These are phyloP conservation scores for Lasioglossum leucozonium DNA, from an alignment of 2,888 invertebrate genomes.

Conservation along the genomic window DNA sequence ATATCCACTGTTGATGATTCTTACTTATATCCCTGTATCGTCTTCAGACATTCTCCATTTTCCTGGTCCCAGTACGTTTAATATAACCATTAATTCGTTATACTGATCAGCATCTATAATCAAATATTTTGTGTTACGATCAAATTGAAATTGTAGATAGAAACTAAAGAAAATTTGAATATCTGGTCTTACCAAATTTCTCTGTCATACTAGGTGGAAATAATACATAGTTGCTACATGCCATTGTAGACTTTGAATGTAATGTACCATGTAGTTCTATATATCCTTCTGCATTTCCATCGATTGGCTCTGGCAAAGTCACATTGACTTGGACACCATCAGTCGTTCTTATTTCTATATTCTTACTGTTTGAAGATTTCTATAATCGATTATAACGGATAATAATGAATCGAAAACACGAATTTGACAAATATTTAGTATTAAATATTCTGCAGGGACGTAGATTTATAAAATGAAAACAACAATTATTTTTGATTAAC, in stretches of 20 bases:
- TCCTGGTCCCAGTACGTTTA: slow-evolving; percentile 64
- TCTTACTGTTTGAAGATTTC: slow-evolving; percentile 74
- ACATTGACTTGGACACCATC: slow-evolving; percentile 79
- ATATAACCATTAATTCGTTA: slow-evolving; percentile 67
- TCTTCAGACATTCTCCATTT: slow-evolving; percentile 66
- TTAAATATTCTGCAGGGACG: not conserved
- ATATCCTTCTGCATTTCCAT: slow-evolving; percentile 72
- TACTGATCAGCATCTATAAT: slow-evolving; percentile 72
- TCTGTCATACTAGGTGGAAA: slow-evolving; percentile 70
- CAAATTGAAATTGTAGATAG: not conserved
- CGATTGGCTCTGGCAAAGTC: slow-evolving; percentile 73
- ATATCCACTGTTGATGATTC: not conserved
- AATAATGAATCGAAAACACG: not conserved
- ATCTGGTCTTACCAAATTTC: slow-evolving; percentile 74
- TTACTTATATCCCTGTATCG: not conserved
- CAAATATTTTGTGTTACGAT: not conserved
- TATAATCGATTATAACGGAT: slow-evolving; percentile 40
- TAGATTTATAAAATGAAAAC: not conserved
- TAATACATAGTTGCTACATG: slow-evolving; percentile 70
- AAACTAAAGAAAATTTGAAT: slow-evolving; percentile 1
- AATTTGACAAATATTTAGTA: not conserved
- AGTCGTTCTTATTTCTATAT: slow-evolving; percentile 76
- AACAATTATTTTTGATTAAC: not conserved
- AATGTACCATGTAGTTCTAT: slow-evolving; percentile 78
- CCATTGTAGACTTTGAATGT: slow-evolving; percentile 77